phyloP scores from a whole-genome alignment of 2,888 invertebrate species.

The Tetrapedia diversipes region DNA sequence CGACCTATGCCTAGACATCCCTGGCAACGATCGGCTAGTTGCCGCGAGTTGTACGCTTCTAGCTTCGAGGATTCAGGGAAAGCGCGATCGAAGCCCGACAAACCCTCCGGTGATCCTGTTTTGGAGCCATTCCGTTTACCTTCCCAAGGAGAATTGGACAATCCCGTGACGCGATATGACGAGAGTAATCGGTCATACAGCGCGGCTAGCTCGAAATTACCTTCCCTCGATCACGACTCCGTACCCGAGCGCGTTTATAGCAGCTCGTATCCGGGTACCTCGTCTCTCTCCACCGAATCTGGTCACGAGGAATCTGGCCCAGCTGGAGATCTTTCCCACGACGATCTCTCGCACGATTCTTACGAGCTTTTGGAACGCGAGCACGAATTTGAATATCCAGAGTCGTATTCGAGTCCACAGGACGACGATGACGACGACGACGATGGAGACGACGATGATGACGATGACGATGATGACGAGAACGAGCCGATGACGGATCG shows the following conservation, averaged over 20 bases:
- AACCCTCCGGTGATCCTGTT: constrained; percentile 57
- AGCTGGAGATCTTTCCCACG: constrained; percentile 89
- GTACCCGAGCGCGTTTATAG: constrained; percentile 90
- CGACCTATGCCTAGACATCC: constrained; percentile 83
- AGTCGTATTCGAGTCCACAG: constrained; percentile 80
- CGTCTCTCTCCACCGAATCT: constrained; percentile 87
- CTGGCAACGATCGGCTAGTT: constrained; percentile 92
- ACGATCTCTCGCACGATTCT: constrained; percentile 94
- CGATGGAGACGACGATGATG: constrained; percentile 68
- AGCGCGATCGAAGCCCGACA: constrained; percentile 84
- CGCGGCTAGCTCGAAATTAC: constrained; percentile 86
- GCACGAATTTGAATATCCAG: constrained; percentile 81
- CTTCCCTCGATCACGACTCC: constrained; percentile 88
- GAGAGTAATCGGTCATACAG: constrained; percentile 87
- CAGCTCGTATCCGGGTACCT: constrained; percentile 93
- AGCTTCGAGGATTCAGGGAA: constrained; percentile 89
- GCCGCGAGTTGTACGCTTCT: constrained; percentile 91
- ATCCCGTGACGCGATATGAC: constrained; percentile 89
- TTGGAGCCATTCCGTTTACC: constrained; percentile 77
- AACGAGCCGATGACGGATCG: constrained; percentile 78
- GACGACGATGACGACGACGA: constrained; percentile 68
- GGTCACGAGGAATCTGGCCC: constrained; percentile 86
- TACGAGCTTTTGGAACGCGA: constrained; percentile 92
- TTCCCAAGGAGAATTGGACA: constrained; percentile 85
- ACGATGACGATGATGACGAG: constrained; percentile 71